Conservation (phyloP, 2,113 vertebrate genomes). For the Petrocephalus zakoni region DNA sequence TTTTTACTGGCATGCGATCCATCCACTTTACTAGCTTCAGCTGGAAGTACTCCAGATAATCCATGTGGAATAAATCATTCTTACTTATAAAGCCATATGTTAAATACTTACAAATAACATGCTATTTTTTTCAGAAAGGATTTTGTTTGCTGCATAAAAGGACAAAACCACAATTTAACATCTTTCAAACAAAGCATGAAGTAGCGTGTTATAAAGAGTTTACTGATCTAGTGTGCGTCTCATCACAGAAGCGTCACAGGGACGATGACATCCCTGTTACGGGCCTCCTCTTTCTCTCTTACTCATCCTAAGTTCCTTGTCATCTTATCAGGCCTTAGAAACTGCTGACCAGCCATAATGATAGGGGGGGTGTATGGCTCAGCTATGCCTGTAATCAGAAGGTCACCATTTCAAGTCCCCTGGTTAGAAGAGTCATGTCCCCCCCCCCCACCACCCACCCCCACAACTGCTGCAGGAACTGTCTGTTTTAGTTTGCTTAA, state of each 20-base stretch:
- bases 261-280: neutral
- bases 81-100: neutral
- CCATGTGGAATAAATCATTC: neutral
- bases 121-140: neutral
- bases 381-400: neutral
- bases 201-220: neutral
- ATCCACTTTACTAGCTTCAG: neutral
- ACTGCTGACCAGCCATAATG: rapidly evolving
- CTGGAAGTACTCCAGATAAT: neutral
- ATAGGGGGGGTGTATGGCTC: neutral
- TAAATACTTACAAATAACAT: neutral
- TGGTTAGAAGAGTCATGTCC: neutral
- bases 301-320: neutral
- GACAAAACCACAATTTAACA: neutral
- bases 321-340: neutral
- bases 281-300: neutral
- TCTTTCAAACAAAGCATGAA: neutral
- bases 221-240: neutral
- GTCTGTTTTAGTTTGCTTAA: neutral
- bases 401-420: neutral
- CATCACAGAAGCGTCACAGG: neutral
- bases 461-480: neutral
- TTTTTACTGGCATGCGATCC: neutral
- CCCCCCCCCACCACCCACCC: neutral
- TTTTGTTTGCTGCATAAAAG: neutral